phyloP scores from a whole-genome alignment of 2,797 vertebrate species.

The Sebastes nivosus region DNA sequence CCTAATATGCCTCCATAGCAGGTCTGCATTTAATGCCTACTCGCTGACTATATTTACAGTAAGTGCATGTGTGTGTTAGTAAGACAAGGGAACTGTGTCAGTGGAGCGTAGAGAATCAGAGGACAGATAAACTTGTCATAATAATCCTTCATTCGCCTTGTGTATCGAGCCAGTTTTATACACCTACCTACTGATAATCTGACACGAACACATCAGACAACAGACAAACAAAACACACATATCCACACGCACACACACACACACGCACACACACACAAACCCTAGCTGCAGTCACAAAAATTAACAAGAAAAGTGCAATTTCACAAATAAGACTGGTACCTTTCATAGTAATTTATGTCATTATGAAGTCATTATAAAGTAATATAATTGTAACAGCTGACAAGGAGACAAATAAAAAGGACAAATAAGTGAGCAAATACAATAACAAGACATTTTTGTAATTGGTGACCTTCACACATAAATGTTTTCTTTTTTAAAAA shows the following conservation, averaged over 20 bases:
- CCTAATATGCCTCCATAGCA: not conserved
- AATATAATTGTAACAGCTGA: not conserved
- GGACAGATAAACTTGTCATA: slow-evolving; percentile 41
- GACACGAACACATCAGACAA: slow-evolving; percentile 17
- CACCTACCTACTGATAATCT: slow-evolving; percentile 38
- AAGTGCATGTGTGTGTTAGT: not conserved
- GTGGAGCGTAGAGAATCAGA: slow-evolving; percentile 19
- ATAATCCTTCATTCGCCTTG: slow-evolving; percentile 44
- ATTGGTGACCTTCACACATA: not conserved
- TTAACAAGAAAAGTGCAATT: not conserved
- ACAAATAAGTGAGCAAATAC: not conserved
- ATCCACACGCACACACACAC: not conserved
- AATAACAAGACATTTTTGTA: not conserved
- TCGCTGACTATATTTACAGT: not conserved
- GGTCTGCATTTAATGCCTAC: not conserved
- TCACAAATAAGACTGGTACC: not conserved
- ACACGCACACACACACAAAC: not conserved
- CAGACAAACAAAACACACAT: not conserved
- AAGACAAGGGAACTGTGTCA: slow-evolving; percentile 17
- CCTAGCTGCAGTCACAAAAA: not conserved
- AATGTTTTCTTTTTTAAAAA: not conserved
- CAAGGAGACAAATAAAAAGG: not conserved
- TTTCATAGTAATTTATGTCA: not conserved
- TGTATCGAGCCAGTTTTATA: slow-evolving; percentile 32
- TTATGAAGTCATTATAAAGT: not conserved